Conservation (phyloP, 2,888 invertebrate species). For the Hirudinaria manillensis region DNA sequence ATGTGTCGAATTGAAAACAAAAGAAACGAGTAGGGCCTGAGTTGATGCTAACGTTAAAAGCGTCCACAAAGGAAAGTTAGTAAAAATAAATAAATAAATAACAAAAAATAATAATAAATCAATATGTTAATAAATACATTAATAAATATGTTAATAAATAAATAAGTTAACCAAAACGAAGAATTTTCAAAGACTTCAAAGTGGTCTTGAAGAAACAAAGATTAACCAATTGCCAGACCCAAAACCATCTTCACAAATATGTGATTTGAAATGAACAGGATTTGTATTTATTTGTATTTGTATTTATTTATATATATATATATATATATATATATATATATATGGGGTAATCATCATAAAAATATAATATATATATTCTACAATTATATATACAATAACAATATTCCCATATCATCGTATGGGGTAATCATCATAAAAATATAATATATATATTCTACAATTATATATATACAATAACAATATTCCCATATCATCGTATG, state of each 20-base stretch:
- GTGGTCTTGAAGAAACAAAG: not conserved
- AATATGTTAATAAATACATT: no score
- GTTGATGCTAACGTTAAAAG: not conserved
- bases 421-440: no score
- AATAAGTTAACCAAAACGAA: not conserved
- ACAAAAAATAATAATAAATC: no score
- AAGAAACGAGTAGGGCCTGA: no score
- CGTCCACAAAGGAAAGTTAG: not conserved
- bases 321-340: conserved; percentile 17
- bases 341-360: conserved; percentile 1
- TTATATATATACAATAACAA: no score
- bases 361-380: conserved; percentile 1
- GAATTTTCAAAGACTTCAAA: not conserved
- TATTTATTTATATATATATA: conserved; percentile 16
- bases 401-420: not conserved
- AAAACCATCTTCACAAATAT: no score
- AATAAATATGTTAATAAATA: no score
- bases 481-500: no score
- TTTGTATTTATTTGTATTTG: conserved; percentile 2
- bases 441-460: no score
- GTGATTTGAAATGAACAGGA: no score
- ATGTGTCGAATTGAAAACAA: no score
- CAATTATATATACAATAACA: not conserved
- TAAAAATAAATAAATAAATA: no score
- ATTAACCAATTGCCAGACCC: not conserved